Percentiles rank a stretch among this genome's conserved stretches.
phyloP scores from a whole-genome alignment of 2,888 invertebrate genomes.

The Ichneumoninae sp. region DNA sequence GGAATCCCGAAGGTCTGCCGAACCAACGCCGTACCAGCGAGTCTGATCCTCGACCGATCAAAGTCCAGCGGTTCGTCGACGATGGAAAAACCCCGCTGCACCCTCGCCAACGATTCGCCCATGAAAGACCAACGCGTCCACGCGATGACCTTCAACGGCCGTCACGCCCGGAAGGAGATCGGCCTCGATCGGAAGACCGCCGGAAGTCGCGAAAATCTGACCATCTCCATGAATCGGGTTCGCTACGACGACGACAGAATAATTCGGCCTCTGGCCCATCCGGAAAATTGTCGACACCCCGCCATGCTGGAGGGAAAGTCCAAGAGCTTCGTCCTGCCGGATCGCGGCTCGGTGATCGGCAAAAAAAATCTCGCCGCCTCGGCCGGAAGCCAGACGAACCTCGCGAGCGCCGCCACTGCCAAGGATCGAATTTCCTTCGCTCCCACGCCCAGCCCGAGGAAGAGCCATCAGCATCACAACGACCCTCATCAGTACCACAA shows the following conservation, averaged over 20 bases:
- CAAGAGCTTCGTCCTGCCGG: constrained; percentile 79
- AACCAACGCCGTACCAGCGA: constrained; percentile 61
- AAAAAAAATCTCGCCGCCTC: constrained; percentile 57
- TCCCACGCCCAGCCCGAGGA: constrained; percentile 69
- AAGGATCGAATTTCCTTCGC: constrained; percentile 69
- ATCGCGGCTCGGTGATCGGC: constrained; percentile 60
- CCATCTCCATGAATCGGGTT: constrained; percentile 15
- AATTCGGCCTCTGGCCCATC: constrained; percentile 75
- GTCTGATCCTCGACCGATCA: constrained; percentile 60
- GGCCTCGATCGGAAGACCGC: not conserved
- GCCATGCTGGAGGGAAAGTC: constrained; percentile 78
- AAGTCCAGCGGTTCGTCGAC: constrained; percentile 52
- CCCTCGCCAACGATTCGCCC: constrained; percentile 57
- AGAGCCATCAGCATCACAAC: constrained; percentile 68
- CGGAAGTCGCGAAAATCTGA: constrained; percentile 45
- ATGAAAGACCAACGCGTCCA: constrained; percentile 53
- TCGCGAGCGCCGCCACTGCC: constrained; percentile 41
- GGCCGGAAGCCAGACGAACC: constrained; percentile 71
- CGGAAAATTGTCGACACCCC: constrained; percentile 72
- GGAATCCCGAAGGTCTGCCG: constrained; percentile 45
- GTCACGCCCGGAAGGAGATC: constrained; percentile 56
- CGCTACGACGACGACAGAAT: constrained; percentile 69
- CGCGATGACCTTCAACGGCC: constrained; percentile 64
- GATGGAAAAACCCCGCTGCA: constrained; percentile 57
- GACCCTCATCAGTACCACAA: constrained; percentile 54